Evolutionary conservation across 2,797 vertebrate species (phyloP).

Genomic region (Chelon labrosus): DNA sequence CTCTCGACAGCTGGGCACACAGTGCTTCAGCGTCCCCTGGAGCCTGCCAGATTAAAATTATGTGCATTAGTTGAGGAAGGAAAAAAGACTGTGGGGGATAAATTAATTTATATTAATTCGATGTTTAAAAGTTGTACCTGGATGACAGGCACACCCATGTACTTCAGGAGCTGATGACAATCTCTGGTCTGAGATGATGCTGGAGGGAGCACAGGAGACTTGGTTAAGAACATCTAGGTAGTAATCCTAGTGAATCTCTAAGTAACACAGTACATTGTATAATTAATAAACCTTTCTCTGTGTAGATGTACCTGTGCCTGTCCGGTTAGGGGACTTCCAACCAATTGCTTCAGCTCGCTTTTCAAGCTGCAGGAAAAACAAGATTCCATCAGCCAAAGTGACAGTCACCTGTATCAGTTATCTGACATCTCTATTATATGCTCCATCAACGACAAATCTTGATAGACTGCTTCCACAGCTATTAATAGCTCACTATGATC

Average conservation of each 20-base stretch:
- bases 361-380: constrained; percentile 75
- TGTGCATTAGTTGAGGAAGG: background rate
- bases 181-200: constrained; percentile 77
- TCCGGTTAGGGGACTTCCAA: constrained; percentile 44
- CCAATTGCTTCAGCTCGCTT: constrained; percentile 79
- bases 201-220: constrained; percentile 39
- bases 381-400: background rate
- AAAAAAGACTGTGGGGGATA: background rate
- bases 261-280: background rate
- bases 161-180: constrained; percentile 78
- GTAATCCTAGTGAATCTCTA: background rate
- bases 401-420: background rate
- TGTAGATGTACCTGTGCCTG: constrained; percentile 70
- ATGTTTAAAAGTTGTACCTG: constrained; percentile 70
- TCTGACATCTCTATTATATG: background rate
- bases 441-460: background rate
- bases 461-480: background rate
- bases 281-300: background rate
- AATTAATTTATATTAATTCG: background rate
- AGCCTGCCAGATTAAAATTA: constrained; percentile 72
- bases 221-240: background rate
- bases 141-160: constrained; percentile 85
- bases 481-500: constrained; percentile 1
- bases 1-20: constrained; percentile 84
- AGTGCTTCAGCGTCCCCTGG: constrained; percentile 87